Evolutionary conservation across 2,888 invertebrate species (phyloP), one percentile per base, ranked within the genome.

Genomic region (Phaedon cochleariae): DNA sequence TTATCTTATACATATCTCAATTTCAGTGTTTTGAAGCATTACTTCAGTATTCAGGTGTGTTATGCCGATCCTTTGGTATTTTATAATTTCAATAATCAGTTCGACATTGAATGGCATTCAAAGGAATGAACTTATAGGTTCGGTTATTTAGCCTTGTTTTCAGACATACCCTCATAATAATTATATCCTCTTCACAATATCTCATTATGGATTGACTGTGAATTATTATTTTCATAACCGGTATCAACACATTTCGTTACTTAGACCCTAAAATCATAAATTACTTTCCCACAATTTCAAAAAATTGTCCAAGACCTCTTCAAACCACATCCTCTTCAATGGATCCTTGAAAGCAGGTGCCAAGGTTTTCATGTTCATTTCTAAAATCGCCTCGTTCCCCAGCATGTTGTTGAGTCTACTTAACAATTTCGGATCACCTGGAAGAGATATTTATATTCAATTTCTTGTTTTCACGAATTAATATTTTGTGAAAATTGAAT

Each of bases 261-360:
- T 26, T 26, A 26, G 3, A 26, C 10, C n/a, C n/a, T n/a, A n/a
- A 17, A 34, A 22, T 65, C 76, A 92, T 89, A 94, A 92, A 83
- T 95, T 95, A 77, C 91, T 91, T 84, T 95, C 95, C 94, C 95
- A 95, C 71, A 95, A 85, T 84, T 94, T 94, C 83, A 94, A 88
- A 84, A 93, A 92, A 87, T 95, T 95, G 84, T 94, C 94, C 81
- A 95, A 87, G 64, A 94, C 92, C 85, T 95, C 94, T 74, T 92
- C 90, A 81, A 94, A 95, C 94, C 94, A 95, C 80, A 89, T 87
- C 76, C 90, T 87, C 81, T 93, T 92, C 46, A 87, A 85, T 2
- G 86, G 86, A 74, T 94, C 91, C 73, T 91, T 90, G 81, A 95
- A 94, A 6, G 92, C 90, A 10, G 93, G 90, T 65, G 92, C 88